These are phyloP conservation scores for Apostichopus parvimensis DNA, from an alignment of 35 echinoderm and acorn worm genomes.

Conservation along the genomic window DNA sequence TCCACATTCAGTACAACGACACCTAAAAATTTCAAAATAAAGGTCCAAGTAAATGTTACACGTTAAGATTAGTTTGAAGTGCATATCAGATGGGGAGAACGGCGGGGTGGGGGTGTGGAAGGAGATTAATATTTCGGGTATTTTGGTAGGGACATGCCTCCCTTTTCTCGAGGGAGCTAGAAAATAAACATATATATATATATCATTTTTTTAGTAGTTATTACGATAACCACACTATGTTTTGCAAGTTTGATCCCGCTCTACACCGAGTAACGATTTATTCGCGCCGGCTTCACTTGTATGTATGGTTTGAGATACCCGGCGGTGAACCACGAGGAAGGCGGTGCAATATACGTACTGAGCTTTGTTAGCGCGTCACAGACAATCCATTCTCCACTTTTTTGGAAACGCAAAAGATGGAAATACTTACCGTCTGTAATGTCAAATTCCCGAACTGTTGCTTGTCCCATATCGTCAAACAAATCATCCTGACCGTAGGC, in stretches of 20 bases:
- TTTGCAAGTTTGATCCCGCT: too few relatives aligned
- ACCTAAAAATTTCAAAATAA: background rate
- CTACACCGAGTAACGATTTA: too few relatives aligned
- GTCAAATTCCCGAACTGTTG: constrained; percentile 47
- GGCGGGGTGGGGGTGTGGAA: background rate
- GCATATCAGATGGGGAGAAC: background rate
- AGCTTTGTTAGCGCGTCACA: too few relatives aligned
- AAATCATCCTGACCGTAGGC: constrained; percentile 47
- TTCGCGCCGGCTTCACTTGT: too few relatives aligned
- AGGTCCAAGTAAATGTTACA: background rate
- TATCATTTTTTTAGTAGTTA: too few relatives aligned
- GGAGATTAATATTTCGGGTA: background rate
- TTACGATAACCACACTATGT: too few relatives aligned
- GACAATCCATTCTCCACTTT: too few relatives aligned
- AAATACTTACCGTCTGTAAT: constrained; percentile 58
- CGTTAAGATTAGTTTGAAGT: background rate
- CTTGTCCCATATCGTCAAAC: constrained; percentile 69
- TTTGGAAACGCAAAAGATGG: too few relatives aligned
- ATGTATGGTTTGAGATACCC: too few relatives aligned
- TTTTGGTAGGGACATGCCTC: background rate
- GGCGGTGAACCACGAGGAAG: too few relatives aligned
- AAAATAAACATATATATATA: too few relatives aligned
- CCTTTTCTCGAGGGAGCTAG: background rate
- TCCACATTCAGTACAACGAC: constrained; percentile 40
- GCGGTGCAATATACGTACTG: too few relatives aligned